A percentile compares a stretch with the other conserved stretches of the same genome.
Conservation (phyloP, 2,888 invertebrate genomes). For the Conchocele bisecta region DNA sequence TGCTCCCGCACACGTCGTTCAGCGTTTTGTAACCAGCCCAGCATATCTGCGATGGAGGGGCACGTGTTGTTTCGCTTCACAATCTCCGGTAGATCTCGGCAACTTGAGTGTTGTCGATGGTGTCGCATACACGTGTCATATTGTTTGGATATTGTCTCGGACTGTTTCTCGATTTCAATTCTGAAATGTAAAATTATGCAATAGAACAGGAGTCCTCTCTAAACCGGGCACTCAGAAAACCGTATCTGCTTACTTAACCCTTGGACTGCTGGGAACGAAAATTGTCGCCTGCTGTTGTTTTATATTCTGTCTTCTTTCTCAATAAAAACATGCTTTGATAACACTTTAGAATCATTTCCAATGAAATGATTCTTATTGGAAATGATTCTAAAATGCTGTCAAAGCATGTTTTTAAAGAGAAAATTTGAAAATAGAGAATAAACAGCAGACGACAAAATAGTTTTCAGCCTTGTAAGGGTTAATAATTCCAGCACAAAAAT, state of each 20-base stretch:
- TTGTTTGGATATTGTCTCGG: constrained; percentile 52
- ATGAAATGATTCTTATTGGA: too few relatives aligned
- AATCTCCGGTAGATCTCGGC: constrained; percentile 33
- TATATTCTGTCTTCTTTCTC: too few relatives aligned
- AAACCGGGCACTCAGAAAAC: not conserved
- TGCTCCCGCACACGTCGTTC: constrained; percentile 19
- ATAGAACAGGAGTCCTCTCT: not conserved
- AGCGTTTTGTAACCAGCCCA: constrained; percentile 54
- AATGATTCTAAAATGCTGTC: too few relatives aligned
- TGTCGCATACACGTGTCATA: constrained; percentile 36
- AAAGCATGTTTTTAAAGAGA: too few relatives aligned
- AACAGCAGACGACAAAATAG: too few relatives aligned
- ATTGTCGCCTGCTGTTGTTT: too few relatives aligned
- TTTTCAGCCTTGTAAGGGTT: too few relatives aligned
- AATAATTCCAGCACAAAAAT: too few relatives aligned
- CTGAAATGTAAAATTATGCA: constrained; percentile 33
- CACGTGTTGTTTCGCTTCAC: constrained; percentile 25
- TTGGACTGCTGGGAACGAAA: not conserved
- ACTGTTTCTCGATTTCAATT: constrained; percentile 25
- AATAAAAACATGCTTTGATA: too few relatives aligned
- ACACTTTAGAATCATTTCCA: too few relatives aligned
- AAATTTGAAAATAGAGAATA: too few relatives aligned
- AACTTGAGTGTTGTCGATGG: constrained; percentile 25
- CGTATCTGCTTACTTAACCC: not conserved
- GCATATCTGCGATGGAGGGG: constrained; percentile 61